Evolutionary conservation across 35 echinoderm and acorn worm species (phyloP).

Genomic region (Apostichopus californicus): DNA sequence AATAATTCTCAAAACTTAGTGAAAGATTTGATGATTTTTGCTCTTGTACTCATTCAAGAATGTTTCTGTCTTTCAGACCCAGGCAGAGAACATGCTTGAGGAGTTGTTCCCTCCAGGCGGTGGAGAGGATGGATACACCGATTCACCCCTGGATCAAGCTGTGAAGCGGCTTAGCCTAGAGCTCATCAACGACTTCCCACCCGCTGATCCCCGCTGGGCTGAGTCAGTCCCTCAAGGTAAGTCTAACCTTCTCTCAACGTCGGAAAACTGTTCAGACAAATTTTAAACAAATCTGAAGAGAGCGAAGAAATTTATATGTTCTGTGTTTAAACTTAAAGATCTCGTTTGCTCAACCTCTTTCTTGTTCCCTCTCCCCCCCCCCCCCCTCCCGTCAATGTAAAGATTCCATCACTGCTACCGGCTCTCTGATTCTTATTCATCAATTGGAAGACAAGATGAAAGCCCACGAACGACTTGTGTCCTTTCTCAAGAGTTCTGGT

Average conservation of each 20-base stretch:
- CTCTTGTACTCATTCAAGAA: too few species aligned
- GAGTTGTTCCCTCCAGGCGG: constrained; percentile 70
- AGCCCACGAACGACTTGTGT: constrained; percentile 84
- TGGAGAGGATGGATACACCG: constrained; percentile 31
- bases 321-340: too few species aligned
- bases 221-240: constrained; percentile 94
- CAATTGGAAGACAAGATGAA: constrained; percentile 98
- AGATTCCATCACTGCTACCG: constrained; percentile 93
- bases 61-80: constrained; percentile 54
- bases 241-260: not conserved
- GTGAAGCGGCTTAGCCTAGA: constrained; percentile 85
- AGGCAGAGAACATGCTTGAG: constrained; percentile 82
- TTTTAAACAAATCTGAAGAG: not conserved
- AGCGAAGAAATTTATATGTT: not conserved
- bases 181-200: constrained; percentile 94
- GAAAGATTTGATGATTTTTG: too few species aligned
- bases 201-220: constrained; percentile 96
- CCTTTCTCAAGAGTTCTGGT: constrained; percentile 84
- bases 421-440: constrained; percentile 92
- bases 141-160: constrained; percentile 73
- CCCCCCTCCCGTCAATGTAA: not conserved
- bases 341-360: not conserved
- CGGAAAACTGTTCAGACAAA: not conserved
- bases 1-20: too few species aligned
- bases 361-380: not conserved